These are phyloP conservation scores for Scleropages formosus DNA, from an alignment of 2,797 vertebrate species.

Conservation along the genomic window DNA sequence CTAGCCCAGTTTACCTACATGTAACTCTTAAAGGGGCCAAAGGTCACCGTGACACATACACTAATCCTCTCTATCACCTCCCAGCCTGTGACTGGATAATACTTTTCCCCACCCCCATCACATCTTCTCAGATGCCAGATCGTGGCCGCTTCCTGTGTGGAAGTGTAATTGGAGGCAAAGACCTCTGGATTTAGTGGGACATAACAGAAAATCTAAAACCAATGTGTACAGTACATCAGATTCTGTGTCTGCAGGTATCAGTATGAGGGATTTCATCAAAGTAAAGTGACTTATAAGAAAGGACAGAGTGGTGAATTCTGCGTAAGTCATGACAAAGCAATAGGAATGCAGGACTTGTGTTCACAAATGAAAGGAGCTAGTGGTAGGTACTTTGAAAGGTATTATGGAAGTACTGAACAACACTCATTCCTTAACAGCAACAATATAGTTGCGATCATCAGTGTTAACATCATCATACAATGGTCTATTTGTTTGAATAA, in stretches of 20 bases:
- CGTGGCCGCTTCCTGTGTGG: conserved; percentile 20
- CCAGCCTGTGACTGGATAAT: conserved; percentile 19
- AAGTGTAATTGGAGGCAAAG: conserved; percentile 23
- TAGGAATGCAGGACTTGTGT: not conserved
- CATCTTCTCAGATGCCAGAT: conserved; percentile 8
- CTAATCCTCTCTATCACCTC: conserved; percentile 26
- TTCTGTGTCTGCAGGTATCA: conserved; percentile 42
- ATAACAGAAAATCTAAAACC: conserved; percentile 49
- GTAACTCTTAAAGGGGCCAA: conserved; percentile 25
- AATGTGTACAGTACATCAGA: conserved; percentile 61
- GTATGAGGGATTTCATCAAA: conserved; percentile 54
- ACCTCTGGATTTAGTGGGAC: not conserved
- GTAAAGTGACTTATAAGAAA: conserved; percentile 56
- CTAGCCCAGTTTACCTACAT: not conserved
- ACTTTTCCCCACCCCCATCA: not conserved
- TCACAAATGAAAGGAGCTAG: not conserved
- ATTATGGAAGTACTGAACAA: not conserved
- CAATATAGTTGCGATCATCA: not conserved
- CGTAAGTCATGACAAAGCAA: not conserved
- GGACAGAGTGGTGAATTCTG: conserved; percentile 36
- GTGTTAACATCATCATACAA: not conserved
- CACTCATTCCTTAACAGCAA: not conserved
- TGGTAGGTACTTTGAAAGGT: not conserved
- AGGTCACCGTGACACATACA: conserved; percentile 27
- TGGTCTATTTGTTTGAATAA: not conserved